Percentiles rank a stretch among this genome's conserved stretches.
These are phyloP conservation scores for Plusia festucae DNA, from an alignment of 2,888 invertebrate genomes.

Conservation along the genomic window DNA sequence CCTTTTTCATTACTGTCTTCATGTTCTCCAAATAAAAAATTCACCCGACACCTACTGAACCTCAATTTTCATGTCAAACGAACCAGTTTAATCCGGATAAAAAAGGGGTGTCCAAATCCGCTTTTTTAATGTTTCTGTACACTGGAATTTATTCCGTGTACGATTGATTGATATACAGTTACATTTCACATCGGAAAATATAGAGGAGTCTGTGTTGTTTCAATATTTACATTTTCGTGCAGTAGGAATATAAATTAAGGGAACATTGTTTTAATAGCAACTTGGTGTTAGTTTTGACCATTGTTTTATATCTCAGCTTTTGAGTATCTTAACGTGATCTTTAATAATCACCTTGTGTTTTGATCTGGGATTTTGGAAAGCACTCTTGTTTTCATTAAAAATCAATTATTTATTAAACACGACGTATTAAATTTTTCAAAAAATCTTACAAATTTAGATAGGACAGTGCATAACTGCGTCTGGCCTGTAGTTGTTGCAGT, in stretches of 20 bases:
- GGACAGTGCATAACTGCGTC: too few relatives aligned
- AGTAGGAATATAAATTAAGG: neutral
- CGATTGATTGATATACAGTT: slow-evolving; percentile 1
- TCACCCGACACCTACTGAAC: neutral
- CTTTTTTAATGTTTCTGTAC: neutral
- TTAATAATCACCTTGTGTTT: too few relatives aligned
- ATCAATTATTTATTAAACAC: too few relatives aligned
- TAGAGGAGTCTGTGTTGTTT: neutral
- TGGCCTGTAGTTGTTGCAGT: too few relatives aligned
- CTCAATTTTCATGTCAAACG: slow-evolving; percentile 4
- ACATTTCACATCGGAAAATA: neutral
- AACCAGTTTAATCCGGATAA: slow-evolving; percentile 4
- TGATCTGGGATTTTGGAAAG: too few relatives aligned
- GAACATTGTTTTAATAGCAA: neutral
- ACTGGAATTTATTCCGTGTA: neutral
- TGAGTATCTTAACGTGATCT: too few relatives aligned
- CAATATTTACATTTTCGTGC: neutral
- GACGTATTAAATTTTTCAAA: too few relatives aligned
- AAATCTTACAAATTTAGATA: too few relatives aligned
- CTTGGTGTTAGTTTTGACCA: neutral
- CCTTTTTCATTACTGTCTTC: slow-evolving; percentile 5
- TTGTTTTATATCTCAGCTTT: too few relatives aligned
- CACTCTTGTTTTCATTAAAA: too few relatives aligned
- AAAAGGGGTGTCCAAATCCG: slow-evolving; percentile 1
- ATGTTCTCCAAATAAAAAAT: neutral